Evolutionary conservation across 1,140 invertebrate species (phyloP).

Genomic region (Drosophila cardini): DNA sequence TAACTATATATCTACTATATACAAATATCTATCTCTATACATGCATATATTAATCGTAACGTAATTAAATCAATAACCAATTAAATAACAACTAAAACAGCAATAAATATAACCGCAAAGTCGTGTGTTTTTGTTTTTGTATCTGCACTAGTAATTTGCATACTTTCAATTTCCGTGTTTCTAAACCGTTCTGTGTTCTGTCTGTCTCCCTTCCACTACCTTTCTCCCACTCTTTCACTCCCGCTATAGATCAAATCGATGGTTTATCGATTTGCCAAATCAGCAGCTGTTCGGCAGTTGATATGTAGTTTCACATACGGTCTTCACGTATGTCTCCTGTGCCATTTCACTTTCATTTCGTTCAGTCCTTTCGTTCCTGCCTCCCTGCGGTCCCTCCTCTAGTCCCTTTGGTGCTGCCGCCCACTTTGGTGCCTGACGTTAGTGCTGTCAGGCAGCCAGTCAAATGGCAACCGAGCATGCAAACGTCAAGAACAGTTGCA

Average conservation of each 20-base stretch:
- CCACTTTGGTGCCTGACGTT: conserved; percentile 28
- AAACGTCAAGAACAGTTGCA: conserved; percentile 78
- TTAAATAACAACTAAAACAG: conserved; percentile 53
- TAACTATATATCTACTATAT: conserved; percentile 42
- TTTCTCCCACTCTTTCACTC: conserved; percentile 5
- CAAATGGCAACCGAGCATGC: conserved; percentile 76
- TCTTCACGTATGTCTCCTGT: conserved; percentile 6
- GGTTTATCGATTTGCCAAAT: conserved; percentile 71
- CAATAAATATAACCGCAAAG: conserved; percentile 70
- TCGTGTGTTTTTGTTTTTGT: conserved; percentile 70
- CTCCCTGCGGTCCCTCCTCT: neutral
- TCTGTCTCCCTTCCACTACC: conserved; percentile 13
- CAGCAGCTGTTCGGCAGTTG: conserved; percentile 69
- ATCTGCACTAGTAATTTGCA: conserved; percentile 43
- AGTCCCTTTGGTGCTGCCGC: neutral
- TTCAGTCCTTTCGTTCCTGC: conserved; percentile 13
- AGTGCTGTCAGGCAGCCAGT: conserved; percentile 62
- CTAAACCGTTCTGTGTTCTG: conserved; percentile 16
- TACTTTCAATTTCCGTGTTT: conserved; percentile 29
- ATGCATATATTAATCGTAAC: conserved; percentile 24
- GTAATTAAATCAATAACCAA: conserved; percentile 60
- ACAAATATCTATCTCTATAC: conserved; percentile 27
- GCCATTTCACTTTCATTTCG: conserved; percentile 60
- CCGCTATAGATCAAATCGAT: conserved; percentile 65
- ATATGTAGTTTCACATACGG: conserved; percentile 3